Evolutionary conservation across 2,888 invertebrate genomes (phyloP).

Genomic region (Drosophila parthenogenetica): DNA sequence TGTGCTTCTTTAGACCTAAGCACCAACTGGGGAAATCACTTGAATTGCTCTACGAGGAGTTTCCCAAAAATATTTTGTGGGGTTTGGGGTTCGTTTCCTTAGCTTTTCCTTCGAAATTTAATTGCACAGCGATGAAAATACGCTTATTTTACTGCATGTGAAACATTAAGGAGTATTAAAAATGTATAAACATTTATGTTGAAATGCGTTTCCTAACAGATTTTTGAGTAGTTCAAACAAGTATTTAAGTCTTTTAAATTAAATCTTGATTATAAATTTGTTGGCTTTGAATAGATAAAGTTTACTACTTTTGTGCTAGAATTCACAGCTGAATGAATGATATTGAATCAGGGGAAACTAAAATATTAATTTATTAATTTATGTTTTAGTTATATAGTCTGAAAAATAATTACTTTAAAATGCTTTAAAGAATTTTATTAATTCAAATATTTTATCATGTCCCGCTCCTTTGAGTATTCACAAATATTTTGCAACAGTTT

Average conservation of each 20-base stretch:
- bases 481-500: too few species aligned
- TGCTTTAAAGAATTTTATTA: too few species aligned
- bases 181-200: not conserved
- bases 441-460: too few species aligned
- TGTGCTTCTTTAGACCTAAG: slow-evolving; percentile 55
- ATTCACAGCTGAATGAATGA: too few species aligned
- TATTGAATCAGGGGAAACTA: too few species aligned
- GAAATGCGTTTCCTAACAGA: not conserved
- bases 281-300: too few species aligned
- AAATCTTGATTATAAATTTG: too few species aligned
- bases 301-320: too few species aligned
- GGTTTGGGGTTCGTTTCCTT: not conserved
- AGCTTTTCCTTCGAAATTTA: slow-evolving; percentile 1
- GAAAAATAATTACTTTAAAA: too few species aligned
- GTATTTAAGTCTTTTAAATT: not conserved
- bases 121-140: slow-evolving; percentile 16
- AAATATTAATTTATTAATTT: too few species aligned
- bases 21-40: slow-evolving; percentile 71
- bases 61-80: slow-evolving; percentile 6
- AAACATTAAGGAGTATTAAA: not conserved
- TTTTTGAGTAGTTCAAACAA: not conserved
- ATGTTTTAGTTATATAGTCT: too few species aligned
- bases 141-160: slow-evolving; percentile 5
- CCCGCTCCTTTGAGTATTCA: too few species aligned
- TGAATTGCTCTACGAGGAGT: slow-evolving; percentile 34